Base-by-base conservation (phyloP, 2,113 vertebrate genomes). In the Anhinga anhinga region DNA sequence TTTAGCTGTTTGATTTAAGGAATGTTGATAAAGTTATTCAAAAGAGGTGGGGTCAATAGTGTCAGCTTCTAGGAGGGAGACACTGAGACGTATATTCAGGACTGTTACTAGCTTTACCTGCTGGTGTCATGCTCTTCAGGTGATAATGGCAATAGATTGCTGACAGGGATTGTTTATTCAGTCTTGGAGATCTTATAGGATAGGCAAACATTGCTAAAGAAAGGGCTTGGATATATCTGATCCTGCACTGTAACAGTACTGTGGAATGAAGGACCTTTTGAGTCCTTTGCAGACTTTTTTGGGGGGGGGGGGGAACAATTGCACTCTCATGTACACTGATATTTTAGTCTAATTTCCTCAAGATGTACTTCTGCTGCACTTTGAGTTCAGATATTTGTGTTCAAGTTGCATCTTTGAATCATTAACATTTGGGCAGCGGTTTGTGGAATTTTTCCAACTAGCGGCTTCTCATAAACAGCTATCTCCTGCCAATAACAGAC, bases 361-460 rank as follows among this genome's bases (percentile, higher is more conserved):
- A 87, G 77, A 89, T 91, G 78, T 85, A 34, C 65, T 97, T 52
- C 36, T 82, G 77, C 67, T 94, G 3, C 9, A 4, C 65, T 93
- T 66, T 2, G 80, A 86, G 94, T 83, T 97, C 89, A 96, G 93
- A 87, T 78, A 53, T 91, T 95, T 95, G 81, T 89, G 81, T 90
- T 96, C 62, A 11, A 82, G 78, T 87, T 96, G 74, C 78, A 65
- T 95, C 78, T 96, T 96, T 93, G 87, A 91, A 36, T 96, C 89
- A 42, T 91, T 82, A 93, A 89, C 61, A 9, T 93, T 95, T 93
- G 89, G 82, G 86, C 91, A 96, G 89, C 1, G 20, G 81, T 42
- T 72, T 56, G 73, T 97, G 95, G 93, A 96, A 79, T 61, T 26
- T 76, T 91, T 96, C 96, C 93, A 96, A 1, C 61, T 82, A 76